Evolutionary conservation across 2,888 invertebrate species (phyloP), one percentile per base, ranked within the genome.

Genomic region (Acronicta alni): DNA sequence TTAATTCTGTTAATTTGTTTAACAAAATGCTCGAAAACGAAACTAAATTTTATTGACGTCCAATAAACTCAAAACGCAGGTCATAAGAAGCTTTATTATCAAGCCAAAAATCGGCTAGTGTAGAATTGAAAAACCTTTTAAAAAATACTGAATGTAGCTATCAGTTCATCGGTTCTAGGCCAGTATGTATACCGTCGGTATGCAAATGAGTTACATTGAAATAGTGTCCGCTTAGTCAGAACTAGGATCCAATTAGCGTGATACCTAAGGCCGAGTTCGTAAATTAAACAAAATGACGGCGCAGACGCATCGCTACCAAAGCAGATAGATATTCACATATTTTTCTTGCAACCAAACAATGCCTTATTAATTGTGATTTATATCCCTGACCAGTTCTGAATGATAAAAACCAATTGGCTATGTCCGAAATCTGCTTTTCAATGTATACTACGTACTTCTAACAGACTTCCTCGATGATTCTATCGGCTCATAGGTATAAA

Each of bases 321-420:
- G 55, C 52, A 54, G 59, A n/a, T n/a, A n/a, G n/a, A 65, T 62
- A 72, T 72, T 68, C 49, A 61, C 56, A 49, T 64, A 56, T 53
- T 58, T 64, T 65, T 72, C 57, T 54, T 65, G 47, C 51, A 54
- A 49, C 56, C 49, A 62, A 43, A 69, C 57, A 66, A 64, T 63
- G 57, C 61, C 67, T 58, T 62, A 60, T 72, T 77, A 73, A 70
- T 73, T 73, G 70, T 75, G 71, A 75, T 75, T 72, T 72, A 74
- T 69, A 55, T 58, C 47, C 45, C 30, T 38, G 16, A 9, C 10
- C 47, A 26, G 46, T 54, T 62, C 39, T 65, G 65, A 72, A 69
- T 75, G 55, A 57, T 46, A 52, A 38, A 47, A 47, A 62, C 42
- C 9, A 53, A 64, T 18, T 30, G 30, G 30, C 12, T 42, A 47